Evolutionary conservation across 2,113 vertebrate genomes (phyloP), one percentile per base, ranked within the genome.

Genomic region (Lophochroa leadbeateri): DNA sequence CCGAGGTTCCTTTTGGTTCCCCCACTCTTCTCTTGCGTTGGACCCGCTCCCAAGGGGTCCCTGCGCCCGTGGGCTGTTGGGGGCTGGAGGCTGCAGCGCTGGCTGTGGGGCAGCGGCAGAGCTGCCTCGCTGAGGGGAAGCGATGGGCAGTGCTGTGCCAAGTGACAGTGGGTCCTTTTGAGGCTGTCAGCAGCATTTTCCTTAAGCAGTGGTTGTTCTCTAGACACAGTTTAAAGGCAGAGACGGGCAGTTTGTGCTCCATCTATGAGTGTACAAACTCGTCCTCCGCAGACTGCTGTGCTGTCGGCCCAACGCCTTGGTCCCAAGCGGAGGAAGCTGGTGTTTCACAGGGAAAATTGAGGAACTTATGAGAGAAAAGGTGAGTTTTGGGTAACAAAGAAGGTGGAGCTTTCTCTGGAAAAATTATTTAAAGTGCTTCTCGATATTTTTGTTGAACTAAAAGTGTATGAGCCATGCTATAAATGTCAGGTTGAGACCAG

Each of bases 211-310:
- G 37, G 25, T 10, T 64, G 63, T 35, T 49, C 58, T 80, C 28
- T 69, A 35, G 58, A 14, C 29, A 18, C 25, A 29, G 17, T 43
- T 77, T 77, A 44, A 4, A 17, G 52, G 15, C 43, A 72, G n/a
- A 60, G 41, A 21, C 25, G 19, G 29, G 35, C 33, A 81, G 9
- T n/a, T 18, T 16, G 24, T 49, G 41, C n/a, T 82, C n/a, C 43
- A 6, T 2, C 31, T 33, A 1, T 0, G 0, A 75, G 39, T 3
- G 37, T 39, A 25, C 46, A 21, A 24, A 50, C 31, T 28, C 3
- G 1, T 41, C 21, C 52, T 71, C 25, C 49, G n/a, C 24, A 27
- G 60, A 5, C 6, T 0, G 0, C 49, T 70, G n/a, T 0, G 2
- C 60, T 52, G 35, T 17, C 3, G 2, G 46, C 49, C 12, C 0